A percentile compares a stretch with the other conserved stretches of the same genome.
Evolutionary conservation across 1,140 invertebrate genomes (phyloP).

Genomic region (Colletes gigas): DNA sequence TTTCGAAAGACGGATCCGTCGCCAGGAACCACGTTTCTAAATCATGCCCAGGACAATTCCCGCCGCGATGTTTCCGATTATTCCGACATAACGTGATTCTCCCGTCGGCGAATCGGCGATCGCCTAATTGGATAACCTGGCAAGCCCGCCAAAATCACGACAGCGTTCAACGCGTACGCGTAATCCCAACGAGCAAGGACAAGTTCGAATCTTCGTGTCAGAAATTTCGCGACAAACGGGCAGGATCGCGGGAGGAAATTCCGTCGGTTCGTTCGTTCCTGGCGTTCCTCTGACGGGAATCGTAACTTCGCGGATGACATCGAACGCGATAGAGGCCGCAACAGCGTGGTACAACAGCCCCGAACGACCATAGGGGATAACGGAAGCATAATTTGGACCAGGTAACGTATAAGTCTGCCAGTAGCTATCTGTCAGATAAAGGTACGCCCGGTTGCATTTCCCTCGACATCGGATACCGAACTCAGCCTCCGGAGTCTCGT

Average conservation of each 20-base stretch:
- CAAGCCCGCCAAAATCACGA: not conserved
- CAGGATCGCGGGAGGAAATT: conserved; percentile 16
- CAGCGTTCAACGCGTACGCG: not conserved
- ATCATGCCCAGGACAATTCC: no score
- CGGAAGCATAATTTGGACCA: conserved; percentile 61
- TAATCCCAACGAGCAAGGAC: not conserved
- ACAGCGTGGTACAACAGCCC: conserved; percentile 6
- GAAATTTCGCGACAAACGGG: conserved; percentile 36
- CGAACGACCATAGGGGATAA: conserved; percentile 28
- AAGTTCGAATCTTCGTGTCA: conserved; percentile 21
- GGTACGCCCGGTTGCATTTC: conserved; percentile 49
- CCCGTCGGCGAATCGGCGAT: not conserved
- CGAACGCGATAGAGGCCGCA: conserved; percentile 27
- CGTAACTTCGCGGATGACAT: conserved; percentile 51
- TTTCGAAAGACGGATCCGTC: no score
- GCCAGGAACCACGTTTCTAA: no score
- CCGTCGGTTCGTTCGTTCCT: conserved; percentile 19
- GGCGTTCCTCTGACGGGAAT: conserved; percentile 6
- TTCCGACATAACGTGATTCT: not conserved
- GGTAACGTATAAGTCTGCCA: conserved; percentile 59
- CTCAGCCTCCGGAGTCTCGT: not conserved
- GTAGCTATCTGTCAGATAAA: conserved; percentile 65
- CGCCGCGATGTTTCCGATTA: no score
- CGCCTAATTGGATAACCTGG: conserved; percentile 7
- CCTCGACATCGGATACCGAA: conserved; percentile 33